Conservation (phyloP, 2,113 vertebrate species). For the Heteronetta atricapilla region DNA sequence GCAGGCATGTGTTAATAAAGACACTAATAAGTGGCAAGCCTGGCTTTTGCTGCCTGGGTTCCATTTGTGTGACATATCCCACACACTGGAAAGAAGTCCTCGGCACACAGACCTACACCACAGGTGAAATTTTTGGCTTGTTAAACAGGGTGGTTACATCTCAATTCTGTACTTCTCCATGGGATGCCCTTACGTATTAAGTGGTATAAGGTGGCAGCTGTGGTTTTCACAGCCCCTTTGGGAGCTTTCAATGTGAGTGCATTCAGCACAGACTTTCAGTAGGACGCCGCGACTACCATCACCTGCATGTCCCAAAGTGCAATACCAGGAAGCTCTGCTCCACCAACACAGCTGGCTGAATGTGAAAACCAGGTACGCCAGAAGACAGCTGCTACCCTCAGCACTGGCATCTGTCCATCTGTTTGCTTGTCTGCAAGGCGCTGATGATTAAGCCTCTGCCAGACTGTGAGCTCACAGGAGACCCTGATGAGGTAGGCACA, state of each 20-base stretch:
- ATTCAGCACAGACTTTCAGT: neutral
- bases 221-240: neutral
- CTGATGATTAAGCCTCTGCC: neutral
- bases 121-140: neutral
- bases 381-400: neutral
- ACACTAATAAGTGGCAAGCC: neutral
- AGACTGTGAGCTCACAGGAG: accelerated
- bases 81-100: neutral
- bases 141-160: accelerated
- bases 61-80: neutral
- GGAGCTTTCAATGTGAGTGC: accelerated
- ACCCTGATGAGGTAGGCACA: accelerated
- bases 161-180: neutral
- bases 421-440: too few relatives aligned
- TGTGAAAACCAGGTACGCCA: accelerated
- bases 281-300: neutral
- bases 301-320: neutral
- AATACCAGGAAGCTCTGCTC: neutral
- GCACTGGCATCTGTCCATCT: accelerated
- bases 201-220: neutral
- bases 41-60: neutral
- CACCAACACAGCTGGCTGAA: neutral
- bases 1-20: neutral
- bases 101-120: neutral
- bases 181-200: neutral